Percentiles rank a stretch among this genome's conserved stretches.
Evolutionary conservation across 2,888 invertebrate genomes (phyloP).

Genomic region (Chydorus sphaericus): DNA sequence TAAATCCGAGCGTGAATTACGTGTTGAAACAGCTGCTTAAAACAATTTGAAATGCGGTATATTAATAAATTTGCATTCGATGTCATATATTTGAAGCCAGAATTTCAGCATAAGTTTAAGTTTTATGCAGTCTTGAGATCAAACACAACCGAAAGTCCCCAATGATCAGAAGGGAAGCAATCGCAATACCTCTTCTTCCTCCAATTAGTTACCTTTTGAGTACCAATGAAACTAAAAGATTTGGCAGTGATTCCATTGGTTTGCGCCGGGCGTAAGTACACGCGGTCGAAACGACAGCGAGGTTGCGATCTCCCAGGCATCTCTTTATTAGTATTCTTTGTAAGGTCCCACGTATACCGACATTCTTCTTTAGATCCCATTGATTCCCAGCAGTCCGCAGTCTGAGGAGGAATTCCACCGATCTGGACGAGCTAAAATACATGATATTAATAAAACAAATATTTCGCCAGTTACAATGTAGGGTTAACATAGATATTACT

Average conservation of each 20-base stretch:
- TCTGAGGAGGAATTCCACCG: conserved; percentile 30
- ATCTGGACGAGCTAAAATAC: conserved; percentile 25
- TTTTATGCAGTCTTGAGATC: too few species aligned
- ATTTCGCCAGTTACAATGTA: too few species aligned
- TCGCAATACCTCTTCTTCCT: too few species aligned
- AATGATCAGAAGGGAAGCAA: conserved; percentile 41
- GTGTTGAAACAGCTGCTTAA: too few species aligned
- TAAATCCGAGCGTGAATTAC: too few species aligned
- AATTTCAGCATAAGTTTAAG: too few species aligned
- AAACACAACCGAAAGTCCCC: conserved; percentile 33
- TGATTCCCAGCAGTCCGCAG: conserved; percentile 37
- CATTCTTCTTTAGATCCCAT: conserved; percentile 37
- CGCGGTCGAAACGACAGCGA: conserved; percentile 38
- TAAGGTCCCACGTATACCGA: conserved; percentile 41
- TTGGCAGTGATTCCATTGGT: conserved; percentile 27
- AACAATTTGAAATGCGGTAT: too few species aligned
- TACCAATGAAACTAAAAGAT: conserved; percentile 38
- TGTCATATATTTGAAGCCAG: too few species aligned
- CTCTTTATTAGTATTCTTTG: conserved; percentile 38
- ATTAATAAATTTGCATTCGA: too few species aligned
- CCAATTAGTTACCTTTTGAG: conserved; percentile 33
- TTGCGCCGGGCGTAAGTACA: conserved; percentile 30
- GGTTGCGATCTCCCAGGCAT: conserved; percentile 28
- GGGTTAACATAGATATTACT: conserved; percentile 25
- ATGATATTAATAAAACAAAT: conserved; percentile 1